Evolutionary conservation across 2,888 invertebrate genomes (phyloP).

Genomic region (Luperina nickerlii): DNA sequence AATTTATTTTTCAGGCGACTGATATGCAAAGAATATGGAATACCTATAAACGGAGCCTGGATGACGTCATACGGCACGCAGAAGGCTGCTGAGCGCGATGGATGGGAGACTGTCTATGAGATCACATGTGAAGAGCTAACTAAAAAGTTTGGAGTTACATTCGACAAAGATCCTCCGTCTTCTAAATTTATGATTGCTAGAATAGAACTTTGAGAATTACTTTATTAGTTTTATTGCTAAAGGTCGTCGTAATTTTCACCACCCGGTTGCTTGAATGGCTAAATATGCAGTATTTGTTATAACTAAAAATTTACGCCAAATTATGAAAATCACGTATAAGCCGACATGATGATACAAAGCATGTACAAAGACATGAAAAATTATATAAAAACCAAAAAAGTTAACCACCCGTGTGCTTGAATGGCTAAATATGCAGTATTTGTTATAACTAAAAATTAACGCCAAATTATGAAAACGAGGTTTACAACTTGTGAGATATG

Average conservation of each 20-base stretch:
- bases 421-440: too few relatives aligned
- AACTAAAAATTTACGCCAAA: neutral
- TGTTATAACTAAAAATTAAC: too few relatives aligned
- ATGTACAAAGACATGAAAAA: neutral
- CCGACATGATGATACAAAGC: neutral
- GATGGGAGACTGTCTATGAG: slow-evolving; percentile 57
- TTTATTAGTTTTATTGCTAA: neutral
- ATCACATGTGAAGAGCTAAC: slow-evolving; percentile 1
- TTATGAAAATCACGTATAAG: neutral
- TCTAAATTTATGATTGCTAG: slow-evolving; percentile 65
- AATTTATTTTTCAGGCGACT: slow-evolving; percentile 60
- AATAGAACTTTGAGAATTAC: slow-evolving; percentile 16
- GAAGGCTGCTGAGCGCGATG: slow-evolving; percentile 65
- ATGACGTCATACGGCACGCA: slow-evolving; percentile 68
- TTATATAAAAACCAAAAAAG: too few relatives aligned
- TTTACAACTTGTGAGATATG: neutral
- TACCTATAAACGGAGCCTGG: slow-evolving; percentile 65
- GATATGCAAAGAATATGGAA: slow-evolving; percentile 68
- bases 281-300: neutral
- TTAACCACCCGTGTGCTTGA: too few relatives aligned
- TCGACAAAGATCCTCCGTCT: slow-evolving; percentile 6
- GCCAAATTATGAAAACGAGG: too few relatives aligned
- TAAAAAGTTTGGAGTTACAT: neutral
- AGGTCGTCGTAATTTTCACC: neutral
- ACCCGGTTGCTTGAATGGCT: neutral